Percentiles rank a stretch among this genome's conserved stretches.
Evolutionary conservation across 2,888 invertebrate species (phyloP).

Genomic region (Chydorus sphaericus): DNA sequence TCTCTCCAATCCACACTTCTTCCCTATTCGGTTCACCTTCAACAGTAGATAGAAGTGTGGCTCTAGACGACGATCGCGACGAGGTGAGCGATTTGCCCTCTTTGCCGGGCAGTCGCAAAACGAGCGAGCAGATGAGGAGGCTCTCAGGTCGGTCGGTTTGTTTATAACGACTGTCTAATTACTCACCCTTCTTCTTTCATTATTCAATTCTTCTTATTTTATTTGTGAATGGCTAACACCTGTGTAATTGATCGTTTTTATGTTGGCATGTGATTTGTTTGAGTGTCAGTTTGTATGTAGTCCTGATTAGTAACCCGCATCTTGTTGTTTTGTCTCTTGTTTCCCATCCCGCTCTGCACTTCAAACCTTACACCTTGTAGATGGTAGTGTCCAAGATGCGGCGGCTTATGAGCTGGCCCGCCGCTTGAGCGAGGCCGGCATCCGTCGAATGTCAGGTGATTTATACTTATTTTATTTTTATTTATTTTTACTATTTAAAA

Average conservation of each 20-base stretch:
- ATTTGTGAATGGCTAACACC: not conserved
- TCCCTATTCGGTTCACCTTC: too few relatives aligned
- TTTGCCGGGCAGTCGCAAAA: constrained; percentile 12
- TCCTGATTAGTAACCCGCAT: too few relatives aligned
- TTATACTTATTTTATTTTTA: constrained; percentile 14
- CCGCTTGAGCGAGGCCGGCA: constrained; percentile 58
- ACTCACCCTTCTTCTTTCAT: not conserved
- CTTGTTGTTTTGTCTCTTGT: too few relatives aligned
- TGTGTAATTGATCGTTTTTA: not conserved
- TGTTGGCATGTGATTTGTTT: not conserved
- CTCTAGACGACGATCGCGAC: constrained; percentile 7
- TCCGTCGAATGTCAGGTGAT: constrained; percentile 60
- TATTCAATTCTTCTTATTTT: too few relatives aligned
- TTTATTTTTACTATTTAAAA: not conserved
- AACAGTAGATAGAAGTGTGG: constrained; percentile 1
- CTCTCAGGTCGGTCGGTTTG: constrained; percentile 8
- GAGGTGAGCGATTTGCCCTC: constrained; percentile 10
- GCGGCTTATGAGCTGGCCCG: constrained; percentile 58
- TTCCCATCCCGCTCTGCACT: constrained; percentile 19
- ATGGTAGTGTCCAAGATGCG: constrained; percentile 41
- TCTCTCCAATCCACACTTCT: too few relatives aligned
- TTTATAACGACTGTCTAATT: not conserved
- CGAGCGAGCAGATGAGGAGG: constrained; percentile 9
- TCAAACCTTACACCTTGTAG: too few relatives aligned
- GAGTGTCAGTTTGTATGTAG: too few relatives aligned